phyloP scores from a whole-genome alignment of 1,140 invertebrate species.

The Temnothorax longispinosus region DNA sequence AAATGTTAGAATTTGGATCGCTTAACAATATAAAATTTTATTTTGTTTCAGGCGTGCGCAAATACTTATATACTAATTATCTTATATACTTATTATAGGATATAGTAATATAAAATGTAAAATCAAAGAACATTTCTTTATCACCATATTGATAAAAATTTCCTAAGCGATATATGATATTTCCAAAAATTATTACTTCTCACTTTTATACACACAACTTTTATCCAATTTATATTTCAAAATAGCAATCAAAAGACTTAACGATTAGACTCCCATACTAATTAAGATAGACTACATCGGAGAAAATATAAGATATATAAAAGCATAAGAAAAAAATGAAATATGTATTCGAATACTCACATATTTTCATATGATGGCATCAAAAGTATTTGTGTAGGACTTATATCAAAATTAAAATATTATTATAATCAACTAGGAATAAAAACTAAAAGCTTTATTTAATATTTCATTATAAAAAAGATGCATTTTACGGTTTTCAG shows the following conservation, averaged over 20 bases:
- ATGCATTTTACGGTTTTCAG: slow-evolving; percentile 49
- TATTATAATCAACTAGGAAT: slow-evolving; percentile 70
- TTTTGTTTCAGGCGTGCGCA: not conserved
- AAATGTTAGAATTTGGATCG: slow-evolving; percentile 48
- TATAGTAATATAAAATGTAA: slow-evolving; percentile 9
- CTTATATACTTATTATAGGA: slow-evolving; percentile 55
- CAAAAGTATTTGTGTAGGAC: slow-evolving; percentile 68
- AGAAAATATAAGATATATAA: slow-evolving; percentile 68
- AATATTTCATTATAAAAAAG: slow-evolving; percentile 75
- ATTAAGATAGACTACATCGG: slow-evolving; percentile 53
- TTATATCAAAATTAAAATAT: slow-evolving; percentile 72
- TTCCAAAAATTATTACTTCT: slow-evolving; percentile 54
- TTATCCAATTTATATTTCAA: slow-evolving; percentile 55
- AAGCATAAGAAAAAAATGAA: slow-evolving; percentile 60
- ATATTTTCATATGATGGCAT: slow-evolving; percentile 65
- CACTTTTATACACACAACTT: slow-evolving; percentile 60
- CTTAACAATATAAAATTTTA: slow-evolving; percentile 47
- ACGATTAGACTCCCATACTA: slow-evolving; percentile 12
- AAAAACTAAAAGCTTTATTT: slow-evolving; percentile 71
- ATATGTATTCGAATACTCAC: slow-evolving; percentile 62
- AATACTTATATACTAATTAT: slow-evolving; percentile 36
- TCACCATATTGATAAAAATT: slow-evolving; percentile 48
- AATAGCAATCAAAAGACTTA: slow-evolving; percentile 1
- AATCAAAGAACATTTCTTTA: slow-evolving; percentile 32
- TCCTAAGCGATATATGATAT: slow-evolving; percentile 39